These are phyloP conservation scores for Pontoporia blainvillei DNA, from an alignment of 2,113 vertebrate genomes.

Conservation along the genomic window DNA sequence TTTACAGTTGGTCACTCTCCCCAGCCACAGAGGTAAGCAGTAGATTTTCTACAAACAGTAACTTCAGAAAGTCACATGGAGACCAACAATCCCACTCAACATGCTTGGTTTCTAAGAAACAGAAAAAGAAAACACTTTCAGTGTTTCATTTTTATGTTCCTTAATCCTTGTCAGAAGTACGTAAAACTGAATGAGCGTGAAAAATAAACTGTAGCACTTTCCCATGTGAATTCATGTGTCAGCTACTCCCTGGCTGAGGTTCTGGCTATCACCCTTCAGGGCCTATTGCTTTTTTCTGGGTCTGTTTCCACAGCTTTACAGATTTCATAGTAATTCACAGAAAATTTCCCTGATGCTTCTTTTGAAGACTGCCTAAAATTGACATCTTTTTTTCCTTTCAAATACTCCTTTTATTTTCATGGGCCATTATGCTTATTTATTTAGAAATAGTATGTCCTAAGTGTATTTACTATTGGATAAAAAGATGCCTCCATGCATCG, in stretches of 20 bases:
- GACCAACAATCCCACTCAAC: neutral
- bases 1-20: neutral
- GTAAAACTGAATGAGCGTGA: neutral
- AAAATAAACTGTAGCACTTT: neutral
- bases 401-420: neutral
- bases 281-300: neutral
- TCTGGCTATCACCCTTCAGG: neutral
- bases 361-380: neutral
- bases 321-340: neutral
- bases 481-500: neutral
- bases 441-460: conserved; percentile 9
- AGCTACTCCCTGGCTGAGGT: neutral
- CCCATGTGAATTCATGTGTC: neutral
- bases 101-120: neutral
- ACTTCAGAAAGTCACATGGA: neutral
- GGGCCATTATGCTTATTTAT: neutral
- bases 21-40: neutral
- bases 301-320: neutral
- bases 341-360: neutral
- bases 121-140: neutral
- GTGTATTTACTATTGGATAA: conserved; percentile 19
- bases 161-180: neutral
- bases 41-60: neutral
- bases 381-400: neutral
- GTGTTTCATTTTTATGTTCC: neutral